phyloP scores from a whole-genome alignment of 2,888 invertebrate genomes.

The Machimus rusticus region DNA sequence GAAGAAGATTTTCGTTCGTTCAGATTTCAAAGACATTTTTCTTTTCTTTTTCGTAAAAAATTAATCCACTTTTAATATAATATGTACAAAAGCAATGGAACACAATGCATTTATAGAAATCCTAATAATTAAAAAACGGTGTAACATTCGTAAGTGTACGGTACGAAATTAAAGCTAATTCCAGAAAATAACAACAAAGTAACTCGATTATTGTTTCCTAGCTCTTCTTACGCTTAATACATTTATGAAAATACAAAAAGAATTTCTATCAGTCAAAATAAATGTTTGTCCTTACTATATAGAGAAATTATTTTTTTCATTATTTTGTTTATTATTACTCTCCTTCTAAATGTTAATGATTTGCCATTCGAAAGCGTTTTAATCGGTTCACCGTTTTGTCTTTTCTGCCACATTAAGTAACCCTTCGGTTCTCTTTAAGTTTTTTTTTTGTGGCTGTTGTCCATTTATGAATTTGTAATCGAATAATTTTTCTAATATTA shows the following conservation, averaged over 20 bases:
- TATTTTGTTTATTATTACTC: not conserved
- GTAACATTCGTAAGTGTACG: conserved; percentile 5
- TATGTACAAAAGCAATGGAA: conserved; percentile 30
- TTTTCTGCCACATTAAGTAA: not conserved
- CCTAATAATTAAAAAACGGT: conserved; percentile 6
- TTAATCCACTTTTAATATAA: conserved; percentile 24
- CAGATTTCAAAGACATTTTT: conserved; percentile 12
- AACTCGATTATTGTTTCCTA: conserved; percentile 31
- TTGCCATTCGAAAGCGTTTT: conserved; percentile 16
- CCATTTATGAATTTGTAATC: conserved; percentile 5
- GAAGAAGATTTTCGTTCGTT: conserved; percentile 31
- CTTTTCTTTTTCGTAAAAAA: not conserved
- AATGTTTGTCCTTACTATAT: conserved; percentile 24
- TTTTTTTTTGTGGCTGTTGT: not conserved
- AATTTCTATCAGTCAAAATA: conserved; percentile 41
- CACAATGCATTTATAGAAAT: not conserved
- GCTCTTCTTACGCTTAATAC: conserved; percentile 20
- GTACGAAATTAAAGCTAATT: conserved; percentile 32
- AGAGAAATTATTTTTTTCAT: conserved; percentile 22
- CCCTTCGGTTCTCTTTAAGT: not conserved
- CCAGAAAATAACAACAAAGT: conserved; percentile 34
- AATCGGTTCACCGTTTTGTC: not conserved
- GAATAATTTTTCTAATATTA: conserved; percentile 7
- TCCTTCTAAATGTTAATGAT: conserved; percentile 9
- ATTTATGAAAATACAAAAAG: conserved; percentile 41